A percentile compares a stretch with the other conserved stretches of the same genome.
phyloP scores from a whole-genome alignment of 2,113 vertebrate species.

The Grantiella picta region DNA sequence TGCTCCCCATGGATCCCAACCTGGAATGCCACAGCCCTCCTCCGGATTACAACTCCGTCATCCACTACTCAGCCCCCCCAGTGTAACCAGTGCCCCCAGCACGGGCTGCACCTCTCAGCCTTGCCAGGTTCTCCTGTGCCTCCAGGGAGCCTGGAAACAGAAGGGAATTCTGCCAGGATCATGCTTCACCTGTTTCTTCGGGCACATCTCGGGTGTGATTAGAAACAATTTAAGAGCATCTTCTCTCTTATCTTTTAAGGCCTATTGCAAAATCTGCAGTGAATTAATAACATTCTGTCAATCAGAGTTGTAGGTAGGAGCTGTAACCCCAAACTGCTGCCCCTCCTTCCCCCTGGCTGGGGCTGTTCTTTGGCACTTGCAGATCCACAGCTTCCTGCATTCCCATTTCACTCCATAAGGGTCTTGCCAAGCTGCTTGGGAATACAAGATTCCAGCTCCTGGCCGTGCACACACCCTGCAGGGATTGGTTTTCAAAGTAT shows the following conservation, averaged over 20 bases:
- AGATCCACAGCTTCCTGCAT: neutral
- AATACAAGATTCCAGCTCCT: neutral
- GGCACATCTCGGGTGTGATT: neutral
- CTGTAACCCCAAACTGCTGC: neutral
- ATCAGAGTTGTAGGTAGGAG: rapidly evolving
- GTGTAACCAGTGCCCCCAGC: slow-evolving; percentile 64
- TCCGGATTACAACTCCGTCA: slow-evolving; percentile 88
- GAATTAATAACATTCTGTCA: neutral
- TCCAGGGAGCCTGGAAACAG: neutral
- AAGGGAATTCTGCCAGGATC: neutral
- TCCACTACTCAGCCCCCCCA: slow-evolving; percentile 87
- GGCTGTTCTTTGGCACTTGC: neutral
- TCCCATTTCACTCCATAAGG: neutral
- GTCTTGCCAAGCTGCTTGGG: neutral
- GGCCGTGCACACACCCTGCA: neutral
- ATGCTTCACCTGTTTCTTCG: neutral
- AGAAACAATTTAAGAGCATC: neutral
- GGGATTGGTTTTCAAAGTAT: neutral
- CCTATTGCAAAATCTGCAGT: neutral
- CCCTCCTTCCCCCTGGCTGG: neutral
- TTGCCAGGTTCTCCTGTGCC: neutral
- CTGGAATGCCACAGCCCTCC: slow-evolving; percentile 92
- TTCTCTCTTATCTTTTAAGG: neutral
- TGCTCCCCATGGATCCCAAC: slow-evolving; percentile 74
- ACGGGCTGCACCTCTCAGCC: neutral